Conservation (phyloP, 2,888 invertebrate genomes). For the Acanthosepion lycidas region DNA sequence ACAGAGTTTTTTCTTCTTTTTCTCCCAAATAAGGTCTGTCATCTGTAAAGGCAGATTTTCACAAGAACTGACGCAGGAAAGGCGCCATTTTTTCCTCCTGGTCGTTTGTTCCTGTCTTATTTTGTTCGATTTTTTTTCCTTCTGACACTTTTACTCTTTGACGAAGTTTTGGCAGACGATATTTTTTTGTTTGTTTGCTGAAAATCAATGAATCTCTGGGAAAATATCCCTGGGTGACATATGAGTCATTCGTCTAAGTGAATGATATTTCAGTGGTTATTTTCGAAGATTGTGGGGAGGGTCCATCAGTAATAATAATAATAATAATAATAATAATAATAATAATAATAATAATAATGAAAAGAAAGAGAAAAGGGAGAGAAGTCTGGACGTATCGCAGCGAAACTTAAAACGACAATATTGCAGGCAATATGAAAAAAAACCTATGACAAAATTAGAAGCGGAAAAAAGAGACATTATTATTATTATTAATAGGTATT, state of each 20-base stretch:
- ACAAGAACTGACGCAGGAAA: background rate
- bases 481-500: no score
- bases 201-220: constrained; percentile 11
- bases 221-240: constrained; percentile 22
- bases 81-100: background rate
- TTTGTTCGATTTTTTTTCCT: background rate
- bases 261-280: constrained; percentile 20
- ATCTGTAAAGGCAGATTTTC: constrained; percentile 8
- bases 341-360: background rate
- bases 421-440: background rate
- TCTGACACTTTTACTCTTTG: background rate
- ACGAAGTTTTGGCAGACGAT: background rate
- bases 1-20: background rate
- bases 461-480: no score
- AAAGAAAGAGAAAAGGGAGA: background rate
- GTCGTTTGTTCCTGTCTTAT: background rate
- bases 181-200: background rate
- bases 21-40: background rate
- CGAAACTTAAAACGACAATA: background rate
- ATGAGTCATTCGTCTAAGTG: constrained; percentile 21
- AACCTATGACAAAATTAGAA: no score
- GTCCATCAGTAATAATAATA: background rate
- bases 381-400: no score
- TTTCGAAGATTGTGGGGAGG: background rate
- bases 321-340: background rate